Conservation (phyloP, 2,797 vertebrate species). For the Chromis chromis region DNA sequence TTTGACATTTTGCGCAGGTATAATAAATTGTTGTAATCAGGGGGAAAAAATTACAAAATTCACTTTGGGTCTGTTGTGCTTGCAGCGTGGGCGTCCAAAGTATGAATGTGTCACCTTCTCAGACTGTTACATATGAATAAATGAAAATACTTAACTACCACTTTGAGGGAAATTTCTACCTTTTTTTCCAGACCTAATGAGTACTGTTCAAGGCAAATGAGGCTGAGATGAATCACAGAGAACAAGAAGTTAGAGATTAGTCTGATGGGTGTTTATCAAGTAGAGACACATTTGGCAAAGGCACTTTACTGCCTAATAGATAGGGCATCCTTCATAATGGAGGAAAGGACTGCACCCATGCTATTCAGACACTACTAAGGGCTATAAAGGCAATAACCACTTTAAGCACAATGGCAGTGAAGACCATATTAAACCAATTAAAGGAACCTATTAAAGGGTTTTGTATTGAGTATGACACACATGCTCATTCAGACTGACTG, state of each 20-base stretch:
- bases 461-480: background rate
- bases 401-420: background rate
- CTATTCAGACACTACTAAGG: background rate
- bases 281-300: background rate
- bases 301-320: background rate
- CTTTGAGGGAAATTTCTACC: background rate
- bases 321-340: background rate
- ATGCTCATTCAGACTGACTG: no score
- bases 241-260: no score
- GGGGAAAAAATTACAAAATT: background rate
- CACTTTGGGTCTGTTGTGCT: background rate
- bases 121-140: background rate
- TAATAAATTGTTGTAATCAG: background rate
- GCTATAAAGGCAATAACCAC: background rate
- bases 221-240: no score
- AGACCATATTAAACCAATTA: background rate
- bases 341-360: background rate
- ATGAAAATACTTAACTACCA: background rate
- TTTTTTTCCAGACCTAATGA: background rate
- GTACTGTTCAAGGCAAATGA: background rate
- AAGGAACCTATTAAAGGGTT: background rate
- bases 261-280: background rate
- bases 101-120: background rate
- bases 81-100: background rate
- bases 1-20: slow-evolving; percentile 11